Base-by-base conservation (phyloP, 2,888 invertebrate species). In the Clivina fossor region DNA sequence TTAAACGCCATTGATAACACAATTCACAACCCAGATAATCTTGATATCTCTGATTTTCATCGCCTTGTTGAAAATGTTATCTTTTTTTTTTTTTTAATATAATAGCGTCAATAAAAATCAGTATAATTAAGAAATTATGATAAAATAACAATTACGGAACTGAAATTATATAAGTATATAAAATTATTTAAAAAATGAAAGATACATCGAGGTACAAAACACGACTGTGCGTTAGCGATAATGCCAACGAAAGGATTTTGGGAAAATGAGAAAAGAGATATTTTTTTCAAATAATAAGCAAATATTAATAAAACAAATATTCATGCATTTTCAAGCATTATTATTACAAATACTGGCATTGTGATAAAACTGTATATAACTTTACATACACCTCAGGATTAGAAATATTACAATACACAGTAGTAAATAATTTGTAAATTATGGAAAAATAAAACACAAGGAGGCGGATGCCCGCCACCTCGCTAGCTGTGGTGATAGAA, bases 311-410 rank as follows among this genome's bases (percentile, higher is more conserved):
- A 86, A 86, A 87, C 86, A 85, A 86, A 86, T 85, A 85, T 84
- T 82, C 87, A 87, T 87, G 86, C 86, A 86, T 84, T 81, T 82
- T 80, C 80, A 87, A 87, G 86, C 86, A 86, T 87, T 86, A 86
- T 87, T 87, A 86, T 87, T 87, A 86, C 81, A 81, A 81, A 81
- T 81, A 81, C 85, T 86, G 85, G 85, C 84, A 82, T 78, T 74
- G 74, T 74, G 73, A 74, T 66, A 67, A 67, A 66, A 71, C 58
- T 61, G 62, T 63, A 60, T 65, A 47, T 47, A 53, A 53, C 62
- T 66, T 75, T 77, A 77, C 76, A 78, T 76, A 77, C 76, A 77
- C 76, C 74, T 73, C 74, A 74, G 74, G 74, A 76, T 76, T 76
- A 76, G 75, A 76, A 74, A 73, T 73, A 68, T 69, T 76, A 76